These are phyloP conservation scores for Picus viridis DNA, from an alignment of 2,797 vertebrate genomes.

Conservation along the genomic window DNA sequence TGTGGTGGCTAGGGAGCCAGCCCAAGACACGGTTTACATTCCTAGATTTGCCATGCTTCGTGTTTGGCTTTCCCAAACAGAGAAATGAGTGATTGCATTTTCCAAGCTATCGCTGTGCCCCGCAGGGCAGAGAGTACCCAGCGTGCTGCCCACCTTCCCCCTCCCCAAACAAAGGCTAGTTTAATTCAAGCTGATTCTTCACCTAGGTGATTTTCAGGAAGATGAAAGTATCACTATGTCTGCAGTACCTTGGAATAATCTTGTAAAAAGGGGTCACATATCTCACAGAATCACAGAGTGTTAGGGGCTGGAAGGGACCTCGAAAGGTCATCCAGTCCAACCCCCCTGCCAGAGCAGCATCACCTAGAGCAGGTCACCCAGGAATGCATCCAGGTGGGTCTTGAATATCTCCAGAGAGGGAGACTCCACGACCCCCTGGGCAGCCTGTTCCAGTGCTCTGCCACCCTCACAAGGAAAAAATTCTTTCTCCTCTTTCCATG, in stretches of 20 bases:
- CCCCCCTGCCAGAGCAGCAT: too few species aligned
- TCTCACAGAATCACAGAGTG: neutral
- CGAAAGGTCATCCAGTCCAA: too few species aligned
- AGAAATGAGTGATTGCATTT: neutral
- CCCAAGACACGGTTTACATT: neutral
- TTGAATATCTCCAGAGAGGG: too few species aligned
- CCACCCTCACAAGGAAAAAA: too few species aligned
- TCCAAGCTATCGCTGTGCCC: neutral
- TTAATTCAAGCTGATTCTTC: neutral
- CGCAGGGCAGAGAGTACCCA: neutral
- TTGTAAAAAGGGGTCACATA: neutral
- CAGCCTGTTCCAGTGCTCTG: too few species aligned
- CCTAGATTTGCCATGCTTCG: neutral
- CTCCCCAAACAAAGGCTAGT: neutral
- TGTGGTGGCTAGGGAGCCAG: neutral
- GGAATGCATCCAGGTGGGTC: too few species aligned
- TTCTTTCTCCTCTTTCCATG: too few species aligned
- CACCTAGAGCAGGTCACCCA: too few species aligned
- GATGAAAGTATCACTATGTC: neutral
- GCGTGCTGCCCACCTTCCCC: neutral
- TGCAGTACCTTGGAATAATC: neutral
- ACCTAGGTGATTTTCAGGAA: neutral
- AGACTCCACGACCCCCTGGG: too few species aligned
- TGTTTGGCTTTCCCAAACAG: neutral
- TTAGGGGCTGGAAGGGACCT: too few species aligned